A percentile compares a stretch with the other conserved stretches of the same genome.
phyloP scores from a whole-genome alignment of 1,140 invertebrate species.

The Trichoplusia ni region DNA sequence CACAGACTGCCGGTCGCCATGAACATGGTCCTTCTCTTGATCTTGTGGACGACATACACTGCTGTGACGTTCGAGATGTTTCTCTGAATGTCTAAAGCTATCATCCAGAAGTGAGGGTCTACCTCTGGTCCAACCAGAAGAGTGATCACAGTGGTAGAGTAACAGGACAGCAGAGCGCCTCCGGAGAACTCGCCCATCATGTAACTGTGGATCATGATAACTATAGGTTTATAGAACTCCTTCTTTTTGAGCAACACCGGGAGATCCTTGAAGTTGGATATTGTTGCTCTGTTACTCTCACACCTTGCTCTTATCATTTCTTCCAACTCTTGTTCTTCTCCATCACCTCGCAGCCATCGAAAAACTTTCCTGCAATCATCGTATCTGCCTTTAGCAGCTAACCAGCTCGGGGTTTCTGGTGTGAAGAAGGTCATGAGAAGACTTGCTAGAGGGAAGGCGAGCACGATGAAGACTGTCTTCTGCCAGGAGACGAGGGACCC shows the following conservation, averaged over 20 bases:
- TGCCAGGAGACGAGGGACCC: slow-evolving; percentile 33
- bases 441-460: slow-evolving; percentile 30
- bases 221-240: slow-evolving; percentile 40
- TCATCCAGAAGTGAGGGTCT: slow-evolving; percentile 32
- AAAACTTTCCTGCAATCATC: slow-evolving; percentile 39
- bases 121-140: slow-evolving; percentile 20
- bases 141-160: slow-evolving; percentile 28
- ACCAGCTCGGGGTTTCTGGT: slow-evolving; percentile 42
- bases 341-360: slow-evolving; percentile 40
- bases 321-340: slow-evolving; percentile 32
- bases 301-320: slow-evolving; percentile 36
- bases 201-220: slow-evolving; percentile 34
- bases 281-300: background rate
- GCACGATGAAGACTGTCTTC: slow-evolving; percentile 20
- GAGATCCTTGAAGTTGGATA: slow-evolving; percentile 12
- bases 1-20: slow-evolving; percentile 34
- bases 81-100: slow-evolving; percentile 25
- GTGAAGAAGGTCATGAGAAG: slow-evolving; percentile 31
- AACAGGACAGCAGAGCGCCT: slow-evolving; percentile 30
- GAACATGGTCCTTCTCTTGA: slow-evolving; percentile 35
- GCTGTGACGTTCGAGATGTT: slow-evolving; percentile 25
- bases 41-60: slow-evolving; percentile 23
- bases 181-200: slow-evolving; percentile 42
- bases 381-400: slow-evolving; percentile 33
- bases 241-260: slow-evolving; percentile 29